phyloP scores from a whole-genome alignment of 2,113 vertebrate genomes.

The Emberiza fucata region DNA sequence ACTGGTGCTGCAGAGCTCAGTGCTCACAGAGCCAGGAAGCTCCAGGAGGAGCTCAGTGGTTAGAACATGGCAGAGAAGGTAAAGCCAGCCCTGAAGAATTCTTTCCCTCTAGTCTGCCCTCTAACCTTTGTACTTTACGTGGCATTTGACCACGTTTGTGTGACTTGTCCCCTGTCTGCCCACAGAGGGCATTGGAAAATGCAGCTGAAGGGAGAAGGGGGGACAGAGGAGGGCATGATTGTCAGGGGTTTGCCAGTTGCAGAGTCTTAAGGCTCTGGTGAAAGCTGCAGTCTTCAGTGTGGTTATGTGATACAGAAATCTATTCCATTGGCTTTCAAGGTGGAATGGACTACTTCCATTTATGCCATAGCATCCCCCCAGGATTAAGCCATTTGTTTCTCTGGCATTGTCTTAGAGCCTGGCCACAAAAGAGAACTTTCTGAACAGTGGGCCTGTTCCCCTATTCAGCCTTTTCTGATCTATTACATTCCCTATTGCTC shows the following conservation, averaged over 20 bases:
- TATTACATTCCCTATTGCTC: constrained; percentile 45
- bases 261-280: constrained; percentile 21
- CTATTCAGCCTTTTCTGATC: constrained; percentile 53
- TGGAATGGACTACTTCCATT: constrained; percentile 38
- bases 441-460: constrained; percentile 52
- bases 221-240: not conserved
- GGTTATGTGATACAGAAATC: constrained; percentile 38
- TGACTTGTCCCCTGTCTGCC: not conserved
- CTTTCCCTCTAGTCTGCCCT: not conserved
- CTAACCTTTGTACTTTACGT: not conserved
- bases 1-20: not conserved
- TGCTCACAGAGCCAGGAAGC: not conserved
- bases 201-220: not conserved
- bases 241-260: not conserved
- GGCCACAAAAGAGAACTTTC: constrained; percentile 50
- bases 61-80: not conserved
- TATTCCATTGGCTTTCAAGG: constrained; percentile 37
- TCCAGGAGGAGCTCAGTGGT: not conserved
- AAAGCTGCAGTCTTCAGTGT: not conserved
- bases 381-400: constrained; percentile 65
- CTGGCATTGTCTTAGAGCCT: constrained; percentile 38
- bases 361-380: not conserved
- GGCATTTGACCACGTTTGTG: not conserved
- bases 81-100: not conserved
- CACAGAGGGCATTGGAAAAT: not conserved